Evolutionary conservation across 2,797 vertebrate genomes (phyloP).

Genomic region (Hydrocynus forskahlii): DNA sequence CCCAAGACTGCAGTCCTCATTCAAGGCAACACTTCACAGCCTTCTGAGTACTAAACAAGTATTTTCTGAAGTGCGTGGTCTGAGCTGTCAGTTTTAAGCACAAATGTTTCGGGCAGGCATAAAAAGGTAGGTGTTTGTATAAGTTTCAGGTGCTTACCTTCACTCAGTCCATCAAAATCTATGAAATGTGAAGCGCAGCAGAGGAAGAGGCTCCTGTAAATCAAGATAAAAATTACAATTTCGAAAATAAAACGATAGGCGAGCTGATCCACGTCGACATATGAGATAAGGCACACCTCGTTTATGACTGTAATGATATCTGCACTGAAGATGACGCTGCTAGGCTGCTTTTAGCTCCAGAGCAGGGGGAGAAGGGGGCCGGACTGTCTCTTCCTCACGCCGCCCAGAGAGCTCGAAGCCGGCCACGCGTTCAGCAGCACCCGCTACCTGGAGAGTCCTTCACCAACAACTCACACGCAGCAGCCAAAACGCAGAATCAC

Average conservation of each 20-base stretch:
- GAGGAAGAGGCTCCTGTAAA: background rate
- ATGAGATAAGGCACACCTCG: background rate
- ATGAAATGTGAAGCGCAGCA: background rate
- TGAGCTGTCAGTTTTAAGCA: background rate
- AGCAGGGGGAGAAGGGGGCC: background rate
- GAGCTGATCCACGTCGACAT: background rate
- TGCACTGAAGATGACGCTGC: background rate
- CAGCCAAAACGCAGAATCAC: background rate
- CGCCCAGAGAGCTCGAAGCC: background rate
- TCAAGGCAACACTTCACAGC: background rate
- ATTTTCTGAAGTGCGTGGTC: too few species aligned
- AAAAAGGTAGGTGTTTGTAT: background rate
- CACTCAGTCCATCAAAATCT: background rate
- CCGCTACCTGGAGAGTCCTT: background rate
- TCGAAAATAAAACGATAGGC: background rate
- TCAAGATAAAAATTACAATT: background rate
- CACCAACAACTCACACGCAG: background rate
- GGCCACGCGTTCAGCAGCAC: background rate
- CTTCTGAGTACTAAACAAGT: too few species aligned
- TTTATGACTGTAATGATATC: background rate
- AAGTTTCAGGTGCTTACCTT: background rate
- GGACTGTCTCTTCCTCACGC: background rate
- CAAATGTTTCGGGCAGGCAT: too few species aligned
- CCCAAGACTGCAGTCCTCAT: background rate
- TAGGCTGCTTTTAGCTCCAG: background rate